Percentiles rank a stretch among this genome's conserved stretches.
These are phyloP conservation scores for Cyanistes caeruleus DNA, from an alignment of 2,113 vertebrate genomes.

Conservation along the genomic window DNA sequence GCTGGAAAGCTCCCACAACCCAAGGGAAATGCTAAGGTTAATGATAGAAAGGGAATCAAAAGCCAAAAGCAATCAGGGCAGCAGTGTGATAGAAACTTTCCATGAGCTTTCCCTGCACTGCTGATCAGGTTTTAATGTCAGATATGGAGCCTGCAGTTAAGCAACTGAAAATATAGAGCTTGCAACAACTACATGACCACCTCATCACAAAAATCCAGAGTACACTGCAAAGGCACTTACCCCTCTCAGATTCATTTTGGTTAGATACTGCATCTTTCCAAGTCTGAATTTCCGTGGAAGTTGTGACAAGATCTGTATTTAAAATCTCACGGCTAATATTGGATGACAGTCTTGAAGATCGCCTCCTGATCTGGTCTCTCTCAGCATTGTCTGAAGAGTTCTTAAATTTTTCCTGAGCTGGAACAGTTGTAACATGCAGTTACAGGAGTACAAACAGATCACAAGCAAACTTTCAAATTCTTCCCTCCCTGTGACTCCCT, in stretches of 20 bases:
- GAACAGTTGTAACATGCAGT: background rate
- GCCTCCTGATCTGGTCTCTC: slow-evolving; percentile 75
- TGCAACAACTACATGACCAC: background rate
- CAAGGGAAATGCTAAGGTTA: background rate
- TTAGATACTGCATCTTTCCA: slow-evolving; percentile 57
- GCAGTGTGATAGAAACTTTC: background rate
- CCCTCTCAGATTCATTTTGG: slow-evolving; percentile 65
- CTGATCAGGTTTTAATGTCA: background rate
- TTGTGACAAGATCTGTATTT: slow-evolving; percentile 45
- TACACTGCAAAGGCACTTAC: slow-evolving; percentile 42
- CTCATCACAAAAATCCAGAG: background rate
- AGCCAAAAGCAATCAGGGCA: background rate
- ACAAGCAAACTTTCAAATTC: background rate
- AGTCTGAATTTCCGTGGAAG: slow-evolving; percentile 48
- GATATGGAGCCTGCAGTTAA: background rate
- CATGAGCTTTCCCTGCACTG: background rate
- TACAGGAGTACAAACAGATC: background rate
- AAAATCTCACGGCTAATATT: slow-evolving; percentile 67
- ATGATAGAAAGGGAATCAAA: background rate
- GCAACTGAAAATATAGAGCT: background rate
- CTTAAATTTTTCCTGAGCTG: slow-evolving; percentile 78
- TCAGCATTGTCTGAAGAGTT: slow-evolving; percentile 66
- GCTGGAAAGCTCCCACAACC: background rate
- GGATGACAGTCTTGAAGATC: slow-evolving; percentile 74
- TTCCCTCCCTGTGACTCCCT: background rate